phyloP scores from a whole-genome alignment of 2,797 vertebrate species.

The Knipowitschia caucasica region DNA sequence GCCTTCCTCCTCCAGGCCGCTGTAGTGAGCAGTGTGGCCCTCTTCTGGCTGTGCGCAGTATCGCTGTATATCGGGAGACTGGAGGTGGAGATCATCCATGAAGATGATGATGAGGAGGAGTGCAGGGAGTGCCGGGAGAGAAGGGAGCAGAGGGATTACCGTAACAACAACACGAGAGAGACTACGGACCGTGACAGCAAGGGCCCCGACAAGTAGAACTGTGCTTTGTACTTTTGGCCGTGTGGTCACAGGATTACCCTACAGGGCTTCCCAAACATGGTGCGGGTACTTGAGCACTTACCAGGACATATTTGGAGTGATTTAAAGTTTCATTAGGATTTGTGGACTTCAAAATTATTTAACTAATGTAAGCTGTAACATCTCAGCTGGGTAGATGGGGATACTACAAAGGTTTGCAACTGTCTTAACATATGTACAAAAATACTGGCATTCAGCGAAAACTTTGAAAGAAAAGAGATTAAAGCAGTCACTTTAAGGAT shows the following conservation, averaged over 20 bases:
- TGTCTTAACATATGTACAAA: too few relatives aligned
- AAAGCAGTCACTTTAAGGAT: too few relatives aligned
- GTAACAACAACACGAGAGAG: slow-evolving; percentile 27
- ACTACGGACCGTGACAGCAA: slow-evolving; percentile 52
- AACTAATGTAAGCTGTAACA: too few relatives aligned
- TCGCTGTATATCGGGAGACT: slow-evolving; percentile 87
- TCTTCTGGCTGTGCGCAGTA: slow-evolving; percentile 87
- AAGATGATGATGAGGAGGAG: slow-evolving; percentile 75
- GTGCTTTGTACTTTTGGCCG: slow-evolving; percentile 4
- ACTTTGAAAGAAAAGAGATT: too few relatives aligned
- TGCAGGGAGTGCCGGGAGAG: slow-evolving; percentile 71
- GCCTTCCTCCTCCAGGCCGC: slow-evolving; percentile 71
- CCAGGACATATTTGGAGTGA: too few relatives aligned
- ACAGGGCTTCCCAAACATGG: neutral
- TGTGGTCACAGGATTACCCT: slow-evolving; percentile 27
- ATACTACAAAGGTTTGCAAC: too few relatives aligned
- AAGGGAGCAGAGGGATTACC: slow-evolving; percentile 52
- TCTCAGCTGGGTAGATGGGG: too few relatives aligned
- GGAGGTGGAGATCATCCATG: slow-evolving; percentile 85
- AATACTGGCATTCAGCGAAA: too few relatives aligned
- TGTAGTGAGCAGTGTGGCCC: slow-evolving; percentile 71
- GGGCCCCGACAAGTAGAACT: slow-evolving; percentile 63
- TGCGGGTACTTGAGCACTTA: neutral
- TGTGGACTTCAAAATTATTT: too few relatives aligned
- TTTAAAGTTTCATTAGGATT: too few relatives aligned